A percentile compares a stretch with the other conserved stretches of the same genome.
These are phyloP conservation scores for Phenganax stokvisi DNA, from an alignment of 92 coral and sea anemone species.

Conservation along the genomic window DNA sequence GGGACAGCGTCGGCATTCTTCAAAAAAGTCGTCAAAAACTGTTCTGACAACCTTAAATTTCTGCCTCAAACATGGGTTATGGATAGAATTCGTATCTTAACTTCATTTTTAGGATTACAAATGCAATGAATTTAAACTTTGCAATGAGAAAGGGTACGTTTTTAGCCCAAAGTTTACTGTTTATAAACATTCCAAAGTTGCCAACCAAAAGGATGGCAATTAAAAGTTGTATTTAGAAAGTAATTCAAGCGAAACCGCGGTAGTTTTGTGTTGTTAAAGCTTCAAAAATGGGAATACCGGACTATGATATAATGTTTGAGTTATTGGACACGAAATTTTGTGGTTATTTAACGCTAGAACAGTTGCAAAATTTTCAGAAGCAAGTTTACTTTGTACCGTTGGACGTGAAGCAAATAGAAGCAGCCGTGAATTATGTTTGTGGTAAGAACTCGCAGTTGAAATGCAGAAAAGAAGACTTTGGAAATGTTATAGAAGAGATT, in stretches of 20 bases:
- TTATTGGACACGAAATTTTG: slow-evolving; percentile 68
- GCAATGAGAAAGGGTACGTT: not conserved
- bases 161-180: not conserved
- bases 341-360: slow-evolving; percentile 68
- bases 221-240: not conserved
- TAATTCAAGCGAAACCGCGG: not conserved
- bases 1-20: not conserved
- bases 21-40: not conserved
- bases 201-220: not conserved
- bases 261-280: not conserved
- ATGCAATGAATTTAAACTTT: not conserved
- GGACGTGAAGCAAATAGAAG: slow-evolving; percentile 80
- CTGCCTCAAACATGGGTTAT: slow-evolving; percentile 3
- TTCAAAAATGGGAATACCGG: slow-evolving; percentile 86
- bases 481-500: slow-evolving; percentile 64
- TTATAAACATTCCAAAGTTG: slow-evolving; percentile 20
- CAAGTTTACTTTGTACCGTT: slow-evolving; percentile 61
- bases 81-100: not conserved
- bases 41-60: not conserved
- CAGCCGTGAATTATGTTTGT: slow-evolving; percentile 66
- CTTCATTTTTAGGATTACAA: not conserved
- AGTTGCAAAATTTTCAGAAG: slow-evolving; percentile 74
- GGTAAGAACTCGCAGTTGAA: slow-evolving; percentile 70
- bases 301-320: slow-evolving; percentile 87
- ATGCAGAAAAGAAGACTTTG: slow-evolving; percentile 76